Evolutionary conservation across 2,797 vertebrate genomes (phyloP).

Genomic region (Ispidina picta): DNA sequence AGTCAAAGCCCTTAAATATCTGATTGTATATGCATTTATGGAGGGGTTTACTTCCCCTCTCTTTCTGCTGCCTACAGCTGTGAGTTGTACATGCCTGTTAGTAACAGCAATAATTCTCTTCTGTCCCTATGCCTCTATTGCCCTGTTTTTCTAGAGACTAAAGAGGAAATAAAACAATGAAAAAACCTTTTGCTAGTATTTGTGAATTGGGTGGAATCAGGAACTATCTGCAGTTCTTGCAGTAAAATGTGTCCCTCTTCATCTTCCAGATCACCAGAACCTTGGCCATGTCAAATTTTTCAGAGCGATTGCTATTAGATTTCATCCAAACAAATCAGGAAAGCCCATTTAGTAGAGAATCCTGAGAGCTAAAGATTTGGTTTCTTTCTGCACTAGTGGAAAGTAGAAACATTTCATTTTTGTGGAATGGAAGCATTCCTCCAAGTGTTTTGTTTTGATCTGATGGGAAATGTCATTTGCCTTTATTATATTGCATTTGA

Average conservation of each 20-base stretch:
- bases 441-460: background rate
- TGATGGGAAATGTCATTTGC: slow-evolving; percentile 15
- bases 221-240: background rate
- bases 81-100: background rate
- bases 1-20: background rate
- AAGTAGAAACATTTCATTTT: background rate
- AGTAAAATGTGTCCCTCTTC: background rate
- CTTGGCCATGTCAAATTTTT: background rate
- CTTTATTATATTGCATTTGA: slow-evolving; percentile 2
- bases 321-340: background rate
- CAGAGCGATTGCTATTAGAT: background rate
- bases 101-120: background rate
- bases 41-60: background rate
- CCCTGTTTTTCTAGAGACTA: background rate
- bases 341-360: background rate
- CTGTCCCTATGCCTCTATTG: background rate
- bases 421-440: background rate
- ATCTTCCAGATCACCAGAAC: background rate
- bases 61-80: background rate
- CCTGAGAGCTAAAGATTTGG: background rate
- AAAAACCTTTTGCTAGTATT: background rate
- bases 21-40: background rate
- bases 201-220: background rate
- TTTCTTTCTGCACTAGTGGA: background rate
- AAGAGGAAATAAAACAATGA: background rate